Conservation (phyloP, 2,113 vertebrate genomes). For the Castor canadensis region DNA sequence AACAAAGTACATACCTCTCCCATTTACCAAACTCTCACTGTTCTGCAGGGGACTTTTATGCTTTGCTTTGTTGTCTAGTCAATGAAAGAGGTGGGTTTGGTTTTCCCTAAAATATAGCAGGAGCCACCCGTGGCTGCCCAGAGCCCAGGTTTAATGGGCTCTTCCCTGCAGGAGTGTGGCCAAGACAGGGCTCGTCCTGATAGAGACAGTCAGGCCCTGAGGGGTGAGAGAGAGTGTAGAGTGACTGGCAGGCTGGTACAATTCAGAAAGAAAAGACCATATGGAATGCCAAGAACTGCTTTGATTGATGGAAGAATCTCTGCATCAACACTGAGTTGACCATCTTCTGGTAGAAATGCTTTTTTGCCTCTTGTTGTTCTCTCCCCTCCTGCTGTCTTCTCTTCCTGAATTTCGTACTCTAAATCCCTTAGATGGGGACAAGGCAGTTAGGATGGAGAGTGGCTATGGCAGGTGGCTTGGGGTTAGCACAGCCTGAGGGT, state of each 20-base stretch:
- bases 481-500: no score
- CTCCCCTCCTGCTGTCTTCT: not conserved
- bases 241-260: not conserved
- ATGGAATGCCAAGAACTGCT: not conserved
- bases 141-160: fast-evolving
- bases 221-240: not conserved
- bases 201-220: not conserved
- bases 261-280: no score
- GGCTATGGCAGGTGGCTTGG: no score
- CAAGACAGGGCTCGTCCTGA: no score
- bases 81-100: not conserved
- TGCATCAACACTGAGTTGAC: not conserved
- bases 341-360: fast-evolving
- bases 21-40: not conserved
- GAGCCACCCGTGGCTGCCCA: not conserved
- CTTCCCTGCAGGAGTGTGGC: no score
- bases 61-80: not conserved
- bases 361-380: not conserved
- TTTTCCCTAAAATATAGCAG: fast-evolving
- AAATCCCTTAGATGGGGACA: not conserved
- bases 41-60: fast-evolving
- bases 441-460: fast-evolving
- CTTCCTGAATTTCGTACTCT: not conserved
- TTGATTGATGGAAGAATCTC: not conserved
- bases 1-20: not conserved